Percentiles rank a stretch among this genome's conserved stretches.
Conservation (phyloP, 2,797 vertebrate genomes). For the Pseudomugil gertrudae region DNA sequence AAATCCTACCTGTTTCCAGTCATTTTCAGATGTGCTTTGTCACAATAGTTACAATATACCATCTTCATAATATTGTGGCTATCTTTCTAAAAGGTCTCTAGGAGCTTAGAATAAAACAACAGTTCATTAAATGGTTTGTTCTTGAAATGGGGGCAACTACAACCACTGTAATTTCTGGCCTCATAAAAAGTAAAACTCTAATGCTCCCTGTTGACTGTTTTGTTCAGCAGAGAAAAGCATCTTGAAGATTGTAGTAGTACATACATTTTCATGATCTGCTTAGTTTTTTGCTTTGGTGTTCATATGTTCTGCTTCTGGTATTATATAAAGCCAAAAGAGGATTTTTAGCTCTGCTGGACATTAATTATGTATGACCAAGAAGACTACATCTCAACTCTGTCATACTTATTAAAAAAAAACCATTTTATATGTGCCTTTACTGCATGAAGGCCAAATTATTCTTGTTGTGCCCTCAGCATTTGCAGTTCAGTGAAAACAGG, state of each 20-base stretch:
- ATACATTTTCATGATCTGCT: background rate
- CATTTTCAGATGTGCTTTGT: conserved; percentile 18
- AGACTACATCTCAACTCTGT: background rate
- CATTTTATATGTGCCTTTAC: background rate
- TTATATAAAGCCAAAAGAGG: background rate
- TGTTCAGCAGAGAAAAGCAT: background rate
- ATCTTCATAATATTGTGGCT: conserved; percentile 10
- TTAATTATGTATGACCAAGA: background rate
- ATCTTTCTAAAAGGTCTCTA: conserved; percentile 24
- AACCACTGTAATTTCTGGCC: background rate
- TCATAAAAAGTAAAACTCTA: background rate
- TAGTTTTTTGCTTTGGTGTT: background rate
- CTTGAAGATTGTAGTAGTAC: background rate
- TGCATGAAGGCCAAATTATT: background rate
- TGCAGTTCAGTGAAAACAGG: background rate
- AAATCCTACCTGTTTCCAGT: conserved; percentile 11
- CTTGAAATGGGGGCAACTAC: background rate
- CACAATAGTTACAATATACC: conserved; percentile 16
- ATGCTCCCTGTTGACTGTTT: background rate
- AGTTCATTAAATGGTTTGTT: background rate
- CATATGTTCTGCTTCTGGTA: background rate
- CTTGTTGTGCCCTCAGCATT: background rate
- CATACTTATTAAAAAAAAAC: background rate
- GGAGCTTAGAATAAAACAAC: background rate
- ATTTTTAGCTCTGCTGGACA: background rate